A percentile compares a stretch with the other conserved stretches of the same genome.
Evolutionary conservation across 2,797 vertebrate genomes (phyloP).

Genomic region (Lagorchestes hirsutus): DNA sequence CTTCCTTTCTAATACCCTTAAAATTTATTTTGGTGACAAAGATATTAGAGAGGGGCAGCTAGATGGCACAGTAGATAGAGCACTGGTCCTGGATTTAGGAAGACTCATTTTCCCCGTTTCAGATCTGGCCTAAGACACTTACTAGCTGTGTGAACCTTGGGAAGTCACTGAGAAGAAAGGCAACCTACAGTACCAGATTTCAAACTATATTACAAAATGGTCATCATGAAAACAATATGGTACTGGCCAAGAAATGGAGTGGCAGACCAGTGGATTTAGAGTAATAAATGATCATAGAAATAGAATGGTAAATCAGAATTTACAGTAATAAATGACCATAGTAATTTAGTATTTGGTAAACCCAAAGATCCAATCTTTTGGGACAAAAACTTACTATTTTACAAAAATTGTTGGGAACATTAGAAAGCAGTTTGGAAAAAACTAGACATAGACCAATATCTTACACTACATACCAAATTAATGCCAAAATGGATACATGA

Average conservation of each 20-base stretch:
- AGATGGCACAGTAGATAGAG: too few relatives aligned
- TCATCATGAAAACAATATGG: neutral
- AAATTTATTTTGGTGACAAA: neutral
- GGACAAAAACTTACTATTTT: neutral
- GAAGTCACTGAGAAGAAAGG: neutral
- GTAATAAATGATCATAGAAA: neutral
- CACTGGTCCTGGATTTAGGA: neutral
- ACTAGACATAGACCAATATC: neutral
- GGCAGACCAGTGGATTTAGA: neutral
- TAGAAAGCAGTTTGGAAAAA: neutral
- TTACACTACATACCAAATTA: neutral
- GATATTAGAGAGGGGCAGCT: neutral
- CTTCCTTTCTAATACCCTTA: too few relatives aligned
- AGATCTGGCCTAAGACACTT: neutral
- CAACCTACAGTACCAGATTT: neutral
- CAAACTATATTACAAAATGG: neutral
- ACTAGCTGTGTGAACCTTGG: neutral
- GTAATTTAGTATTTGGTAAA: neutral
- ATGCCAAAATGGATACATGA: neutral
- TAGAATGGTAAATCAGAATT: neutral
- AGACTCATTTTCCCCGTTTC: neutral
- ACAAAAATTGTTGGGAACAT: neutral
- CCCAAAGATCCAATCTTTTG: neutral
- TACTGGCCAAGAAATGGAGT: neutral
- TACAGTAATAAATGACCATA: neutral